Base-by-base conservation (phyloP, 2,113 vertebrate species). In the Sinocyclocheilus maitianheensis region DNA sequence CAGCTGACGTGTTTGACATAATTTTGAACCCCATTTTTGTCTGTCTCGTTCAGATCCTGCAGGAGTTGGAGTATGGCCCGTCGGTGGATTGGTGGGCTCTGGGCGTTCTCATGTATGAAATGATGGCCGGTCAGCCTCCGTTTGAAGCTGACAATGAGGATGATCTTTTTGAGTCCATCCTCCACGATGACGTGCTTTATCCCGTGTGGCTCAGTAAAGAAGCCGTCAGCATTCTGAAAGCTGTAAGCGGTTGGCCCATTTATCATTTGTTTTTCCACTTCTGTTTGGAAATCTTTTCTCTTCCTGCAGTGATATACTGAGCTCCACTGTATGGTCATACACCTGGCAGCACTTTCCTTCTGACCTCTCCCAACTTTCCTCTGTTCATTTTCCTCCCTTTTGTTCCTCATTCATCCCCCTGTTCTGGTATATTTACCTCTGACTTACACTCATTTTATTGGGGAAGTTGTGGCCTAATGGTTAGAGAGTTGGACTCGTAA, bases 121-220 rank as follows among this genome's bases (percentile, higher is more conserved):
- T 99, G 98, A 99, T 99, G 98, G 98, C 98, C 1, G 98, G 98
- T 3, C 98, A 99, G 86, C 98, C 98, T 26, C 98, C 98, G 14
- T 99, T 99, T 4, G 98, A 99, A 90, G 98, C 98, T 0, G 98
- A 99, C 89, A 99, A 99, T 1, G 98, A 99, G 91, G 98, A 99
- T 6, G 98, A 99, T 92, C 93, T 99, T 89, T 99, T 99, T 69
- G 98, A 99, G 92, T 99, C 98, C 79, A 99, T 99, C 87, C 96
- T 99, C 85, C 98, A 99, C 0, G 98, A 99, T 0, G 98, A 99
- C n/a, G 98, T 99, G 11, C 95, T 99, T 8, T 99, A 99, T 91
- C 98, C 98, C 0, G 97, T 99, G 74, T 99, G 98, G 98, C 97
- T 99, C 89, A 99, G 98, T 94, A 99, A 99, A 92, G 98, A 99